These are phyloP conservation scores for Incurvaria masculella DNA, from an alignment of 2,888 invertebrate genomes.

Conservation along the genomic window DNA sequence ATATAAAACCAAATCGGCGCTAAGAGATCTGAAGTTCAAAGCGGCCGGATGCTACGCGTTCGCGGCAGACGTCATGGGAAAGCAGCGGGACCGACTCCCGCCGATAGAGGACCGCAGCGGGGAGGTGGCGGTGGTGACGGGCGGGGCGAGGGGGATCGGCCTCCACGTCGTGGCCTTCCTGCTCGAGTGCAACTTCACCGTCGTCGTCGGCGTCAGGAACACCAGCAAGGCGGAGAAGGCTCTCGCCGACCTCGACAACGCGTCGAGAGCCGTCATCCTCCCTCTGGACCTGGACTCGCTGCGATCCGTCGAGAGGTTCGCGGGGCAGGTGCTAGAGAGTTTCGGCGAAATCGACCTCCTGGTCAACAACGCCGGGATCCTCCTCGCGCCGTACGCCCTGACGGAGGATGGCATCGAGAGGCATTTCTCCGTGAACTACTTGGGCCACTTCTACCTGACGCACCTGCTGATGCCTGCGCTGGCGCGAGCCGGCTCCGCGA, in stretches of 20 bases:
- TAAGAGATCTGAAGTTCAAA: neutral
- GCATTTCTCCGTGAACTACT: conserved; percentile 86
- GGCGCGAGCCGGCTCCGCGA: conserved; percentile 56
- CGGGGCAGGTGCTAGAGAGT: conserved; percentile 59
- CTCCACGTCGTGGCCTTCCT: conserved; percentile 71
- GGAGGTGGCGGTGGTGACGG: conserved; percentile 78
- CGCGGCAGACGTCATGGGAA: neutral
- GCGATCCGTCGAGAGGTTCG: conserved; percentile 74
- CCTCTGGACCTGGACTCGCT: conserved; percentile 74
- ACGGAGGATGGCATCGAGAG: conserved; percentile 83
- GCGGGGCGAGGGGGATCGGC: conserved; percentile 85
- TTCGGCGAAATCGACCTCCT: conserved; percentile 67
- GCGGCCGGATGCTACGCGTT: neutral
- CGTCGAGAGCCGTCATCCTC: conserved; percentile 60
- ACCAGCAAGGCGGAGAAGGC: conserved; percentile 44
- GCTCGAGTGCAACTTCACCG: conserved; percentile 71
- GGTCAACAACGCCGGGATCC: conserved; percentile 88
- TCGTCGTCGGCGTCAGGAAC: conserved; percentile 71
- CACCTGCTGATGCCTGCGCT: conserved; percentile 76
- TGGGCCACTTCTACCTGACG: conserved; percentile 82
- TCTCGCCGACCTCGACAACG: conserved; percentile 43
- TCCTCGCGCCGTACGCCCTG: conserved; percentile 77
- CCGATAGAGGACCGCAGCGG: conserved; percentile 35
- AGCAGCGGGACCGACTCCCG: neutral
- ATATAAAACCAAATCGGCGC: neutral